These are phyloP conservation scores for Macrophya alboannulata DNA, from an alignment of 2,888 invertebrate genomes.

Conservation along the genomic window DNA sequence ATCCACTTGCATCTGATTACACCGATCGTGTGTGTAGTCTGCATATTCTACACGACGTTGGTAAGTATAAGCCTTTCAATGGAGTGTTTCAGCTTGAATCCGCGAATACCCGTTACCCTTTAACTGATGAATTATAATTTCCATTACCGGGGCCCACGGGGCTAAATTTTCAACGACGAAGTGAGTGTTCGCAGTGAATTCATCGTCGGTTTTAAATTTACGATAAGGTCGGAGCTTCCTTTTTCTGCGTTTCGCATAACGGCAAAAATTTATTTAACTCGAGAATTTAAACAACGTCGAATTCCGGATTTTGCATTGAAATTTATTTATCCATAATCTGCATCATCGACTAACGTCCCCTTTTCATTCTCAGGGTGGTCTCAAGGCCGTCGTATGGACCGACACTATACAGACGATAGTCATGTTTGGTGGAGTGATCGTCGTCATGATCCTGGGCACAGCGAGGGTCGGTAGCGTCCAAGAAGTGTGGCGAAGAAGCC, in stretches of 20 bases:
- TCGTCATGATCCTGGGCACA: slow-evolving; percentile 86
- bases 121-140: slow-evolving; percentile 29
- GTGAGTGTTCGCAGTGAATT: slow-evolving; percentile 29
- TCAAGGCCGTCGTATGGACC: slow-evolving; percentile 92
- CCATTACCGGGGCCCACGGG: neutral
- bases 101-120: neutral
- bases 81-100: neutral
- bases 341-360: no score
- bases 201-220: slow-evolving; percentile 32
- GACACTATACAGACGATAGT: slow-evolving; percentile 89
- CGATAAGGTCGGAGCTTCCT: neutral
- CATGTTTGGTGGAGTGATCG: slow-evolving; percentile 87
- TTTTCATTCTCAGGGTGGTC: slow-evolving; percentile 83
- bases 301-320: neutral
- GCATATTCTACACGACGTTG: slow-evolving; percentile 95
- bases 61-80: slow-evolving; percentile 81
- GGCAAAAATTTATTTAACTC: neutral
- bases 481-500: slow-evolving; percentile 84
- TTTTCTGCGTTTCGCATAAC: neutral
- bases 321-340: neutral
- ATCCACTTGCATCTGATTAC: slow-evolving; percentile 90
- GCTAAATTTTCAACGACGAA: slow-evolving; percentile 2
- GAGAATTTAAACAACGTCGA: neutral
- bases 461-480: slow-evolving; percentile 84
- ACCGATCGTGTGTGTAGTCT: slow-evolving; percentile 91